Evolutionary conservation across 2,888 invertebrate genomes (phyloP), one percentile per base, ranked within the genome.

Genomic region (Nymphalis urticae): DNA sequence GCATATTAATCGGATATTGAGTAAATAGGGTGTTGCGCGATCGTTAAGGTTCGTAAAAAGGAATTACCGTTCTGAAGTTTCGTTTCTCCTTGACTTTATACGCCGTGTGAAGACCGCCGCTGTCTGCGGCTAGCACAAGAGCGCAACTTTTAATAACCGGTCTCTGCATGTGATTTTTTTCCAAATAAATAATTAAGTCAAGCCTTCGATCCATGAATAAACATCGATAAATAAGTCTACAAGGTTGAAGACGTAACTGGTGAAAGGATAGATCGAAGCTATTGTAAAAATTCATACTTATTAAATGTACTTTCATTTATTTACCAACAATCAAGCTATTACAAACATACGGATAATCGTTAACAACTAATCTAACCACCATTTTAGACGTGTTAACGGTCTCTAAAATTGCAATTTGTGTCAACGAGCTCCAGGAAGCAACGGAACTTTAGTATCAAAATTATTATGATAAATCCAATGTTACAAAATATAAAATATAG

Each of bases 371-470:
- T 42, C 16, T 54, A 47, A 56, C 24, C 32, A 51, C 61, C 62
- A 66, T 53, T 63, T 53, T 19, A 51, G 51, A 54, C 58, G 42
- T 54, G 47, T 16, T 64, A 62, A 68, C 66, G 68, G 68, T 59
- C 16, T 19, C 36, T 48, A 63, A 51, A 61, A 63, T 68, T 64
- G 70, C 66, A 68, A 72, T 64, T 72, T 68, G 65, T 68, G 66
- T 66, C 70, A 63, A 60, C 64, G 65, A 16, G 48, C 56, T 27
- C 48, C 62, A 58, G 50, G 59, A 66, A 56, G 67, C 70, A 72
- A 72, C 72, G 72, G 72, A 58, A 70, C 72, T 72, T 67, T 72
- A 36, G 64, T 62, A 54, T 64, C 70, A 66, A 70, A 66, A 68
- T 68, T 70, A 70, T 68, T 68, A 70, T 64, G 64, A 66, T 70